Base-by-base conservation (phyloP, 2,888 invertebrate genomes). In the Cosmia trapezina region DNA sequence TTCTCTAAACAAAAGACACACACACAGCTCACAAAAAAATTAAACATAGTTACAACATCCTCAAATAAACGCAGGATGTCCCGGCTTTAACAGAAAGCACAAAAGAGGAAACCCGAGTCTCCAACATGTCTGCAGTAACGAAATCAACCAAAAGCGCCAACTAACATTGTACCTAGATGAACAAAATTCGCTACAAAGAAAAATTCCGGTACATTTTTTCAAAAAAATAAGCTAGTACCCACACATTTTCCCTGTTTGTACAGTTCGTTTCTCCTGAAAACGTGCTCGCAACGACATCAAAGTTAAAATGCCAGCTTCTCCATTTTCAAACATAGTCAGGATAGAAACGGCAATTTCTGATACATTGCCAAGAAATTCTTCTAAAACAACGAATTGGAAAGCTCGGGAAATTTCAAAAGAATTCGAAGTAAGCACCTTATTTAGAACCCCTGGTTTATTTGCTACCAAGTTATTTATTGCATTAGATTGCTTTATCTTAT, bases 361-460 rank as follows among this genome's bases (percentile, higher is more conserved):
- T 78, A 78, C 78, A 78, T 74, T 81, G 80, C 80, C 80, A 81
- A 81, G 80, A 82, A 78, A 73, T 78, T 78, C 73, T 81, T 81
- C 63, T 78, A 78, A 81, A 82, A 81, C 83, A 82, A 80, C 70
- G 74, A 68, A 81, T 73, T 70, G 78, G 73, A 70, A 70, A 78
- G 67, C 49, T 67, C 57, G 62, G 54, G 57, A 78, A 73, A 78
- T 70, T 81, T 70, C 70, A 64, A 67, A 78, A 82, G 83, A 67
- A 80, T 78, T 70, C 74, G 68, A 61, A 68, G 70, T 73, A 82
- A 80, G 70, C 81, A 81, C 81, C 77, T 76, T 76, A 70, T 78
- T 82, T 82, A 62, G 54, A 47, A 68, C 53, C 49, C 37, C n/a
- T 37, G 57, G 78, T 82, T 70, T 81, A 73, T 81, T 82, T 82